These are phyloP conservation scores for Phrynocephalus guinanensis DNA, from an alignment of 2,797 vertebrate species.

Conservation along the genomic window DNA sequence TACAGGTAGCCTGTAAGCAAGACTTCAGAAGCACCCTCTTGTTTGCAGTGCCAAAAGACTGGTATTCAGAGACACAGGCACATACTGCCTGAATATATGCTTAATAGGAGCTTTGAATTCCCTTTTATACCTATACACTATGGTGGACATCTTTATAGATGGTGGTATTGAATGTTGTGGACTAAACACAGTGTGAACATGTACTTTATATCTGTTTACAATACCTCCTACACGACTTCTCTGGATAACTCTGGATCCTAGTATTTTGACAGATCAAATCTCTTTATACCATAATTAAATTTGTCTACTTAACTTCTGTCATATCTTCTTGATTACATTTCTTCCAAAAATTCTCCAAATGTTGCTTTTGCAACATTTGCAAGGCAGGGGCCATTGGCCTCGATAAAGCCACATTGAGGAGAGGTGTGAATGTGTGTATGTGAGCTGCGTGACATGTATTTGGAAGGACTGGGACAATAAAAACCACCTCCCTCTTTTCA, in stretches of 20 bases:
- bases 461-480: too few relatives aligned
- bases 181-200: background rate
- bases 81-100: background rate
- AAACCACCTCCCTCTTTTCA: too few relatives aligned
- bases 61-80: background rate
- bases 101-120: background rate
- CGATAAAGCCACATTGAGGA: too few relatives aligned
- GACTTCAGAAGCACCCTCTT: background rate
- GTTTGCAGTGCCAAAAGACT: background rate
- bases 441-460: too few relatives aligned
- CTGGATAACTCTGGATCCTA: background rate
- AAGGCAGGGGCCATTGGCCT: too few relatives aligned
- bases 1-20: background rate
- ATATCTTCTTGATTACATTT: too few relatives aligned
- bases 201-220: background rate
- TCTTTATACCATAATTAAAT: too few relatives aligned
- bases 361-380: too few relatives aligned
- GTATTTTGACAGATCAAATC: background rate
- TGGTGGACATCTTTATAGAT: background rate
- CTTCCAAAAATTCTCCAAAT: too few relatives aligned
- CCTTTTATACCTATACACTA: background rate
- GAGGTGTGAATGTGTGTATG: too few relatives aligned
- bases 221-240: background rate
- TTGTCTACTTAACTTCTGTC: too few relatives aligned
- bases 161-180: background rate